These are phyloP conservation scores for Pogoniulus pusillus DNA, from an alignment of 2,797 vertebrate genomes.

Conservation along the genomic window DNA sequence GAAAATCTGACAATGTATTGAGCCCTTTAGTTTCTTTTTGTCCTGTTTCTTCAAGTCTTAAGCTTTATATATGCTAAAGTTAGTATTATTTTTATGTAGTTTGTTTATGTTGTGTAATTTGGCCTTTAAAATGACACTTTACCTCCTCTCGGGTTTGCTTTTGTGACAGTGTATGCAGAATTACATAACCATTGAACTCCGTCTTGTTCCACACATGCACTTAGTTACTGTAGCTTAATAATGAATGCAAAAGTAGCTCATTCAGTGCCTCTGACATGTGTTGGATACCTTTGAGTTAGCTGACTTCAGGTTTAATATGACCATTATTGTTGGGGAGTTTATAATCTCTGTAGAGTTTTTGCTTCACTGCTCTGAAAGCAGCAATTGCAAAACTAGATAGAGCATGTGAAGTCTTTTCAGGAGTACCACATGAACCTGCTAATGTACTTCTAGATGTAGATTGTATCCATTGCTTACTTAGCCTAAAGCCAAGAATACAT, in stretches of 20 bases:
- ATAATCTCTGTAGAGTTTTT: too few species aligned
- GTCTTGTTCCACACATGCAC: not conserved
- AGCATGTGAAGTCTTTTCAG: not conserved
- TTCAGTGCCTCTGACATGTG: not conserved
- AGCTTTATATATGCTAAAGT: not conserved
- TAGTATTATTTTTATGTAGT: not conserved
- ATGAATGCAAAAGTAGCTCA: not conserved
- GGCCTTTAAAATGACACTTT: not conserved
- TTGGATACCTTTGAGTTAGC: not conserved
- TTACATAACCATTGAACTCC: fast-evolving
- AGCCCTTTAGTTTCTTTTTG: not conserved
- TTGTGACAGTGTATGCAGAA: not conserved
- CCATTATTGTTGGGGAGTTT: fast-evolving
- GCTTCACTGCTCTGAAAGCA: too few species aligned
- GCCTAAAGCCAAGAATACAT: not conserved
- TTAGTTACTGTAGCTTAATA: not conserved
- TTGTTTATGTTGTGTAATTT: not conserved
- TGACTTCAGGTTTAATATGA: not conserved
- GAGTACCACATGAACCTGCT: not conserved
- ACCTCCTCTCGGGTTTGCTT: not conserved
- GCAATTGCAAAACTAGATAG: too few species aligned
- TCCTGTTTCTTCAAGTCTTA: not conserved
- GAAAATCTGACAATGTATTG: not conserved
- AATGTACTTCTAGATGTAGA: not conserved
- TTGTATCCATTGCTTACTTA: not conserved